Conservation (phyloP, 1,140 invertebrate species). For the Atta texana region DNA sequence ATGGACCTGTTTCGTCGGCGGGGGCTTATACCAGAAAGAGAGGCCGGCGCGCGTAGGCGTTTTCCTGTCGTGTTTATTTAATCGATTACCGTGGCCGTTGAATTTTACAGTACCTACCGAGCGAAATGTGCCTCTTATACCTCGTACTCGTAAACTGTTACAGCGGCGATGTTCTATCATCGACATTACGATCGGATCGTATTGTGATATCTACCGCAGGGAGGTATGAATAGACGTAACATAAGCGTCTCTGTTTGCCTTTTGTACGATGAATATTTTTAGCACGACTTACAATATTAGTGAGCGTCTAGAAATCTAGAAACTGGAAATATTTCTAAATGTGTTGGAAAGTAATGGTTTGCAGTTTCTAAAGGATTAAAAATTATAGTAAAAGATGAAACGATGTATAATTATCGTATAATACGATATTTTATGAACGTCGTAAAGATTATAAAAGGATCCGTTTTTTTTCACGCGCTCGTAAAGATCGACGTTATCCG, state of each 20-base stretch:
- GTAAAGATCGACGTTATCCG: conserved; percentile 52
- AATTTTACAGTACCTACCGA: conserved; percentile 63
- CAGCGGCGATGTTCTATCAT: conserved; percentile 28
- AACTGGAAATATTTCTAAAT: not conserved
- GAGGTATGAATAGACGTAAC: conserved; percentile 4
- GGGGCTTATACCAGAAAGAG: not conserved
- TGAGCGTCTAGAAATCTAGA: not conserved
- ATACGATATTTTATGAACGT: conserved; percentile 38
- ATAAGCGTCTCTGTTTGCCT: not conserved
- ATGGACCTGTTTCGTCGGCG: conserved; percentile 42
- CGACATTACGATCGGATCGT: not conserved
- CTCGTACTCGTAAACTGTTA: conserved; percentile 24
- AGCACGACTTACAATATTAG: not conserved
- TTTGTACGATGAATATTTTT: conserved; percentile 30
- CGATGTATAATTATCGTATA: not conserved
- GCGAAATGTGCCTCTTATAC: conserved; percentile 25
- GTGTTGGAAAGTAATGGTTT: not conserved
- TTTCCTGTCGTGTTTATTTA: conserved; percentile 62
- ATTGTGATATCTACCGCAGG: not conserved
- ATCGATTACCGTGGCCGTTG: conserved; percentile 67
- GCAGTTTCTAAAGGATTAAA: not conserved
- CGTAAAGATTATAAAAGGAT: conserved; percentile 8
- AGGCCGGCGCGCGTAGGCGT: conserved; percentile 6
- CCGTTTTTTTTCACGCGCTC: conserved; percentile 32
- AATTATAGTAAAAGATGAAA: not conserved